Evolutionary conservation across 2,888 invertebrate species (phyloP), one percentile per base, ranked within the genome.

Genomic region (Drosophila neonasuta): DNA sequence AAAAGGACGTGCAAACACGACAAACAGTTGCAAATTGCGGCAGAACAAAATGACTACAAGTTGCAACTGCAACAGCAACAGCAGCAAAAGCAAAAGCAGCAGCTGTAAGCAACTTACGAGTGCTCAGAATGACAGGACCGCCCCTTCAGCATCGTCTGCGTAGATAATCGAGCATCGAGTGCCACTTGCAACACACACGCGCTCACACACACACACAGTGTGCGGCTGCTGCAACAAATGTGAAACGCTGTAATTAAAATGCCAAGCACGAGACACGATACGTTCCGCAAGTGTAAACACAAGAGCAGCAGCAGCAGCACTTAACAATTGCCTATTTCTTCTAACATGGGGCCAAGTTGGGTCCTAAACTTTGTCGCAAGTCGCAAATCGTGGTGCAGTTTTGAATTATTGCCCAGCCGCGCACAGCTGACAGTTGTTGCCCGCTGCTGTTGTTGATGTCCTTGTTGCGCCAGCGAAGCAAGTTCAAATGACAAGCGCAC

Each of bases 1-100:
- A 84, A 81, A 67, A 70, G 81, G 84, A 83, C 55, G 81, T 79
- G 84, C 79, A 73, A 81, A 81, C 81, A 80, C 71, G 84, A 77
- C 72, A 81, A 81, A 81, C 81, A 81, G 81, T 77, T 74, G 81
- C 84, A 77, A 79, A 81, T 81, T 83, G 71, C 79, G 59, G 68
- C 61, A 68, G 70, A 54, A 79, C 70, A 52, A 58, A 68, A 67
- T 62, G 75, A 61, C 62, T 39, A 74, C 57, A 65, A 68, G 59
- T 49, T 62, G 68, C 71, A 68, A 11, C 54, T 52, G 51, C 44
- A 56, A 58, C 39, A 30, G 55, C 65, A 34, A 11, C 49, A 48
- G 29, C n/a, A 15, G 32, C 58, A 15, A 15, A 15, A 30, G 55
- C 65, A 45, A 20, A 4, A 20, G 20, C 20, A 20, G 45, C 64